Conservation (phyloP, 2,888 invertebrate genomes). For the Heliconius erato region DNA sequence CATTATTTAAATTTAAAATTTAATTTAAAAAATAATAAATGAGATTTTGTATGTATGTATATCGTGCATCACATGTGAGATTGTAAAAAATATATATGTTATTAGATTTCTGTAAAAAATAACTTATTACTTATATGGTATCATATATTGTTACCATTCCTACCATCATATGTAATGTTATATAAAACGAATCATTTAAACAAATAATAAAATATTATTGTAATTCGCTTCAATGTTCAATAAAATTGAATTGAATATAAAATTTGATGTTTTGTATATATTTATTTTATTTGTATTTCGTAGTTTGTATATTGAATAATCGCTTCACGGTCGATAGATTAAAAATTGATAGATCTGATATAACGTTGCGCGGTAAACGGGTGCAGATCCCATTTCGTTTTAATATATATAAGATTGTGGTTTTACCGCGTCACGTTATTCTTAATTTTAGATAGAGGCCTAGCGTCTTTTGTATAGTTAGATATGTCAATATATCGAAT, state of each 20-base stretch:
- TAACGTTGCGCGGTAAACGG: constrained; percentile 20
- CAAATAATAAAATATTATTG: constrained; percentile 16
- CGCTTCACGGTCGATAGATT: constrained; percentile 46
- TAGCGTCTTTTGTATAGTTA: constrained; percentile 46
- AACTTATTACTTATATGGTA: constrained; percentile 1
- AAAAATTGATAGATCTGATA: constrained; percentile 47
- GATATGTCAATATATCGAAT: constrained; percentile 3
- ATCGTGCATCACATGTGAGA: constrained; percentile 54
- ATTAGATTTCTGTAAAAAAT: constrained; percentile 2
- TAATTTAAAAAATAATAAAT: not conserved
- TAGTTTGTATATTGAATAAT: constrained; percentile 56
- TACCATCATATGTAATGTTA: not conserved
- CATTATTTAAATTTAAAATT: constrained; percentile 9
- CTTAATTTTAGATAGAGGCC: constrained; percentile 16
- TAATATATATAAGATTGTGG: constrained; percentile 5
- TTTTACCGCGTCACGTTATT: constrained; percentile 21
- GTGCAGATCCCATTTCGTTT: not conserved
- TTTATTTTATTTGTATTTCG: constrained; percentile 55
- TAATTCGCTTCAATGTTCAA: constrained; percentile 53
- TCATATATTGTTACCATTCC: not conserved
- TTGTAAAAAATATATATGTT: constrained; percentile 41
- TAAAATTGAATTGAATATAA: constrained; percentile 49
- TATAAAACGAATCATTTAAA: not conserved
- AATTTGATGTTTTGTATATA: constrained; percentile 55
- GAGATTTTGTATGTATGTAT: constrained; percentile 51